Conservation (phyloP, 2,113 vertebrate genomes). For the Megaceryle torquata region DNA sequence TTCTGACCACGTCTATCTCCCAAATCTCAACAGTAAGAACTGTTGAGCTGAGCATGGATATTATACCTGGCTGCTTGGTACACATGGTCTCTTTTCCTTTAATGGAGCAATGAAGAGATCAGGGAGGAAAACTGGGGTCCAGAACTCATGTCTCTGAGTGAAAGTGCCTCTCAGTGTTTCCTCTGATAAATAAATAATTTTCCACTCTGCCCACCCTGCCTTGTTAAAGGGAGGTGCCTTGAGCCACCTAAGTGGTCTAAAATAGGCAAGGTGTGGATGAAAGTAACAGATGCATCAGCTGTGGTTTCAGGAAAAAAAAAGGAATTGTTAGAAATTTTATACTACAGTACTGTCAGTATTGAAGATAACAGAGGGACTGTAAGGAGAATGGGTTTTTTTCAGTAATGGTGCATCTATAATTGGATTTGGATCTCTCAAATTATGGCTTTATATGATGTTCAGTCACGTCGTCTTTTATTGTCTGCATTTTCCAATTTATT, state of each 20-base stretch:
- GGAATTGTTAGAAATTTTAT: not conserved
- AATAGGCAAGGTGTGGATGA: not conserved
- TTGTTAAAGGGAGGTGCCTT: not conserved
- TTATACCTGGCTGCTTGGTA: not conserved
- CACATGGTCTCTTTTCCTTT: not conserved
- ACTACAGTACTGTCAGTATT: not conserved
- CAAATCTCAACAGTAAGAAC: not conserved
- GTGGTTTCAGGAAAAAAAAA: not conserved
- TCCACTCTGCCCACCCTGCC: not conserved
- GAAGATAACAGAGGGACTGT: not conserved
- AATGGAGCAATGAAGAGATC: not conserved
- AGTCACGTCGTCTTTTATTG: conserved; percentile 20
- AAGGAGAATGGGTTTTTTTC: not conserved
- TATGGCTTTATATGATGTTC: conserved; percentile 18
- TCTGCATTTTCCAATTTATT: conserved; percentile 50
- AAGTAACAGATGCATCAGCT: not conserved
- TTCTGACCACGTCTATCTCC: not conserved
- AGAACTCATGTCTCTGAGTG: not conserved
- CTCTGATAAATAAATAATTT: not conserved
- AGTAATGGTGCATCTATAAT: not conserved
- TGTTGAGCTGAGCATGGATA: not conserved
- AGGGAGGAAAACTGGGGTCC: not conserved
- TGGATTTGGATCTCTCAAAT: conserved; percentile 55
- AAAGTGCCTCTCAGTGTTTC: not conserved
- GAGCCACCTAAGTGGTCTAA: not conserved